These are phyloP conservation scores for Chionis minor DNA, from an alignment of 2,113 vertebrate species.

Conservation along the genomic window DNA sequence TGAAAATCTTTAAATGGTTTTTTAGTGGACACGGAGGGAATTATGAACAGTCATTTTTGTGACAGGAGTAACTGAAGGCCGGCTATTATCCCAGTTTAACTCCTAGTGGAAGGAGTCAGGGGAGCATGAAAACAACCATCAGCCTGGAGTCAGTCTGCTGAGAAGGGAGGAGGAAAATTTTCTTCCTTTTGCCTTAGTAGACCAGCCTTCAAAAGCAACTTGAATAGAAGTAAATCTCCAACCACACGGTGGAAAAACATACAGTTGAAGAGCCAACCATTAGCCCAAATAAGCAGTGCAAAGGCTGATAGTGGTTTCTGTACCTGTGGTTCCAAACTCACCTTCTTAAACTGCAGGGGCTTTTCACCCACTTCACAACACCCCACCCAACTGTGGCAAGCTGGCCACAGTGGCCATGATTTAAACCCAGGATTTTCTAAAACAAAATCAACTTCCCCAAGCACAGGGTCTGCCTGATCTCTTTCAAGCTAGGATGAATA, in stretches of 20 bases:
- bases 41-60: neutral
- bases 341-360: neutral
- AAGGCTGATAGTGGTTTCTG: neutral
- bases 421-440: neutral
- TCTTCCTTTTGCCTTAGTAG: neutral
- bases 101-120: neutral
- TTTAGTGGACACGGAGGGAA: neutral
- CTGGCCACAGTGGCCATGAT: neutral
- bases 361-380: neutral
- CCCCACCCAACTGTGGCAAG: neutral
- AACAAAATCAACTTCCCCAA: neutral
- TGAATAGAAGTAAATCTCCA: neutral
- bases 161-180: neutral
- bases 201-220: neutral
- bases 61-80: neutral
- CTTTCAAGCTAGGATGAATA: constrained; percentile 37
- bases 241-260: neutral
- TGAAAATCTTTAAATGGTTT: neutral
- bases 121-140: neutral
- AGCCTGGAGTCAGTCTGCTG: neutral
- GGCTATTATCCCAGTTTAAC: neutral
- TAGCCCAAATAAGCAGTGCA: neutral
- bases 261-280: neutral
- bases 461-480: neutral
- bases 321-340: neutral